Evolutionary conservation across 1,140 invertebrate species (phyloP).

Genomic region (Neodiprion fabricii): DNA sequence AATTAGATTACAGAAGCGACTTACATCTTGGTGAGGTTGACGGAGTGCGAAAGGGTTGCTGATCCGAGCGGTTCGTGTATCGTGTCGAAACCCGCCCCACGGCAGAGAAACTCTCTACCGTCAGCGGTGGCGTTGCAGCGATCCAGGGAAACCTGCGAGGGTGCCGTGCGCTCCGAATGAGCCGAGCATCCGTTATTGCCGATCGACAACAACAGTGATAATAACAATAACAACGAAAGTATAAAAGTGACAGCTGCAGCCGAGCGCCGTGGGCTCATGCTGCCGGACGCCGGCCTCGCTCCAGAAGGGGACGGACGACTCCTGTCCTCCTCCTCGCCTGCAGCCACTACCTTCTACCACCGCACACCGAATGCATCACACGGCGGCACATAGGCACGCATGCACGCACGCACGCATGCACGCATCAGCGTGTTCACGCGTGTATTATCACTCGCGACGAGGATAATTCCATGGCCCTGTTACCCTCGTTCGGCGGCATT

Average conservation of each 20-base stretch:
- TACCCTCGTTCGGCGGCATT: neutral
- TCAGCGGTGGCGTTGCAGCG: slow-evolving; percentile 43
- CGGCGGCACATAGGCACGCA: too few relatives aligned
- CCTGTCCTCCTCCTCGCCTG: neutral
- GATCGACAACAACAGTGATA: too few relatives aligned
- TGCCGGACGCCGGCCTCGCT: slow-evolving; percentile 5
- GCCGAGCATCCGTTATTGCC: too few relatives aligned
- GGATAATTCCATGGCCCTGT: too few relatives aligned
- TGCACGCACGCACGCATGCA: too few relatives aligned
- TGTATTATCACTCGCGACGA: too few relatives aligned
- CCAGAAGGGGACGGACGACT: neutral
- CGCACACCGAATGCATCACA: too few relatives aligned
- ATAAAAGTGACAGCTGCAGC: neutral
- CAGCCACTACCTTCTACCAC: neutral
- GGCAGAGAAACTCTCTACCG: slow-evolving; percentile 44
- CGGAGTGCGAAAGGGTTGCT: slow-evolving; percentile 27
- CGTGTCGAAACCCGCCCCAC: slow-evolving; percentile 39
- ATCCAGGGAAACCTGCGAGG: slow-evolving; percentile 11
- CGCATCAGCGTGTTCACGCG: too few relatives aligned
- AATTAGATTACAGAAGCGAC: slow-evolving; percentile 11
- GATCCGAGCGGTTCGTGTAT: slow-evolving; percentile 32
- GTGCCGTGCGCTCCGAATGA: neutral
- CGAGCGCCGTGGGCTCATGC: neutral
- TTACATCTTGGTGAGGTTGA: slow-evolving; percentile 49
- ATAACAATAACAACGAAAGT: neutral